Evolutionary conservation across 2,888 invertebrate genomes (phyloP).

Genomic region (Ypsolopha scabrella): DNA sequence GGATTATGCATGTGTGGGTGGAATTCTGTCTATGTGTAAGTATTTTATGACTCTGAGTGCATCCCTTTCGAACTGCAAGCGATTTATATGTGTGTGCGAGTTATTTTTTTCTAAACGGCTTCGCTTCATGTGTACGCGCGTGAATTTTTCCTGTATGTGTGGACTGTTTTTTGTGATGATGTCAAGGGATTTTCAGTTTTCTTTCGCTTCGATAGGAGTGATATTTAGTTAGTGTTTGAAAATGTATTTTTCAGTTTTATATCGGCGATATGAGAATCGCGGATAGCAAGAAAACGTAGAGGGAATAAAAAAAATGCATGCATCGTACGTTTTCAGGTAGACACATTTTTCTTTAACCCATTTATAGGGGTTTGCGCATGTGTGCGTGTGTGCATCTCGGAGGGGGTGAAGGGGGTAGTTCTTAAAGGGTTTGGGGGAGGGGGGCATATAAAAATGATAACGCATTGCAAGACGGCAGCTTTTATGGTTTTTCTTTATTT

Average conservation of each 20-base stretch:
- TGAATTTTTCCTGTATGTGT: slow-evolving; percentile 45
- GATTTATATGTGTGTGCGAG: slow-evolving; percentile 67
- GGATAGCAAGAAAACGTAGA: slow-evolving; percentile 68
- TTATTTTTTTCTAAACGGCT: slow-evolving; percentile 63
- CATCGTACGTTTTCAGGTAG: slow-evolving; percentile 70
- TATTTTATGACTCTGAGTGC: slow-evolving; percentile 70
- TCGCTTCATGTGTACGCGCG: slow-evolving; percentile 39
- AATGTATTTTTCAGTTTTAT: slow-evolving; percentile 71
- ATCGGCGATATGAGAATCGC: slow-evolving; percentile 70
- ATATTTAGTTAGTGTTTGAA: slow-evolving; percentile 19
- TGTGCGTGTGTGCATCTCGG: slow-evolving; percentile 46
- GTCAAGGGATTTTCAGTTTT: slow-evolving; percentile 22
- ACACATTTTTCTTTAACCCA: slow-evolving; percentile 71
- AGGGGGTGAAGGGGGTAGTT: slow-evolving; percentile 26
- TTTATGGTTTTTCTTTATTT: slow-evolving; percentile 69
- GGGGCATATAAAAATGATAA: slow-evolving; percentile 70
- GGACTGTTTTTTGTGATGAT: slow-evolving; percentile 42
- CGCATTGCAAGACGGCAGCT: slow-evolving; percentile 70
- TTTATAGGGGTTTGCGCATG: slow-evolving; percentile 50
- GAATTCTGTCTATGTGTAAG: slow-evolving; percentile 31
- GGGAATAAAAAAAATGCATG: slow-evolving; percentile 61
- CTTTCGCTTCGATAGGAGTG: slow-evolving; percentile 1
- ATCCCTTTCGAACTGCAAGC: slow-evolving; percentile 69
- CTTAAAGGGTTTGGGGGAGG: slow-evolving; percentile 34
- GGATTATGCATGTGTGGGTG: slow-evolving; percentile 22